Evolutionary conservation across 2,113 vertebrate species (phyloP), one percentile per base, ranked within the genome.

Genomic region (Tichodroma muraria): DNA sequence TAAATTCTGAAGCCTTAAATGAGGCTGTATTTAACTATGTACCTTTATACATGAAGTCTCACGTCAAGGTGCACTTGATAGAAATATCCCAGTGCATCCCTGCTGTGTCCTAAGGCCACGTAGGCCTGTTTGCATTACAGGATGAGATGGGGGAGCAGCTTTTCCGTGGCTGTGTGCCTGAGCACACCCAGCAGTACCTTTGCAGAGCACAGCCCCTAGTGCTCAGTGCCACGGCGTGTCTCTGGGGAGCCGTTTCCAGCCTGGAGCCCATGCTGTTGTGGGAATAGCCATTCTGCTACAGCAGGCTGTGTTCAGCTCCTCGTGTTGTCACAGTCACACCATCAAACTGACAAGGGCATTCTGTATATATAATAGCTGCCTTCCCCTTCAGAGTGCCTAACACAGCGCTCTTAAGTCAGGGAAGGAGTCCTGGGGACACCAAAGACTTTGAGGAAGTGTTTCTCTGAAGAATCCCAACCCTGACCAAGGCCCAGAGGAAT

Each of bases 21-120:
- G 42, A 80, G 37, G 52, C 50, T 77, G 4, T 53, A 25, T 84
- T 88, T 89, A 53, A 49, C 77, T 17, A 2, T 15, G 8, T 59
- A 27, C 30, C 25, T 88, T 73, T 59, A 6, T 37, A 24, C 4
- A 4, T 37, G 59, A 79, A 71, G n/a, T 45, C 35, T 64, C 64
- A 23, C 1, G 20, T 85, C 19, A 47, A 0, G 0, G 10, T 57
- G n/a, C 24, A 23, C 57, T 60, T 64, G 35, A n/a, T 2, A 23
- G 66, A 71, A 89, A 33, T 22, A 72, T 12, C 33, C 6, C 35
- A 6, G 13, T 38, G 6, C n/a, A 47, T 37, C 38, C 64, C 11
- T 54, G 10, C 38, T 1, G 4, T 65, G 18, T 73, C 45, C 47
- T 38, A 18, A 60, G 13, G 27, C 53, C 28, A 1, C 9, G 4